These are phyloP conservation scores for Ditula angustiorana DNA, from an alignment of 2,888 invertebrate species.

Conservation along the genomic window DNA sequence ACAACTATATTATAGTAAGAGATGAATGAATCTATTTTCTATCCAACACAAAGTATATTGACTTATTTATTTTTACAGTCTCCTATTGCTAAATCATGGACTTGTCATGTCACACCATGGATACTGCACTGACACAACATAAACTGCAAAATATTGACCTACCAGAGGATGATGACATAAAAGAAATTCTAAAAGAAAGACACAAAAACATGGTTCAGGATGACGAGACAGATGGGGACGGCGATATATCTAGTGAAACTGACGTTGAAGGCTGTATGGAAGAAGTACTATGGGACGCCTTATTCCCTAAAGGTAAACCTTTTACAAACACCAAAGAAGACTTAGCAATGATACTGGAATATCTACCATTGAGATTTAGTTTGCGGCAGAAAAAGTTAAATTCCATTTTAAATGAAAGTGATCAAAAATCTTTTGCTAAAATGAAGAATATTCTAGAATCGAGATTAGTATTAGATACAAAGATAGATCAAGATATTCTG, in stretches of 20 bases:
- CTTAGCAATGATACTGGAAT: neutral
- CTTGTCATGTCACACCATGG: neutral
- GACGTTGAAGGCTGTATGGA: conserved; percentile 15
- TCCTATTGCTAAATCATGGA: too few species aligned
- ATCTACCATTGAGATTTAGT: neutral
- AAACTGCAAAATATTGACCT: neutral
- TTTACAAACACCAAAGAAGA: conserved; percentile 16
- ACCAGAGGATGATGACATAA: conserved; percentile 21
- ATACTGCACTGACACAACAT: neutral
- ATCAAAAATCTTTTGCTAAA: neutral
- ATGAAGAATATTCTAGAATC: neutral
- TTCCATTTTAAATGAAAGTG: neutral
- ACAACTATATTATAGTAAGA: too few species aligned
- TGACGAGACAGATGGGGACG: neutral
- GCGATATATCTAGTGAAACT: conserved; percentile 2
- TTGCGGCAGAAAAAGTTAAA: neutral
- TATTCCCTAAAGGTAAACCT: conserved; percentile 4
- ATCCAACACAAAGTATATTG: too few species aligned
- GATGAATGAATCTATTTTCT: too few species aligned
- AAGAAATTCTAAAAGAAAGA: neutral
- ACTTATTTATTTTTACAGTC: too few species aligned
- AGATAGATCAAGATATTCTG: conserved; percentile 1
- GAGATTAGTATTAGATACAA: neutral
- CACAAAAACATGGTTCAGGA: neutral
- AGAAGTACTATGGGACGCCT: conserved; percentile 1